Conservation (phyloP, 2,113 vertebrate species). For the Triplophysa rosa region DNA sequence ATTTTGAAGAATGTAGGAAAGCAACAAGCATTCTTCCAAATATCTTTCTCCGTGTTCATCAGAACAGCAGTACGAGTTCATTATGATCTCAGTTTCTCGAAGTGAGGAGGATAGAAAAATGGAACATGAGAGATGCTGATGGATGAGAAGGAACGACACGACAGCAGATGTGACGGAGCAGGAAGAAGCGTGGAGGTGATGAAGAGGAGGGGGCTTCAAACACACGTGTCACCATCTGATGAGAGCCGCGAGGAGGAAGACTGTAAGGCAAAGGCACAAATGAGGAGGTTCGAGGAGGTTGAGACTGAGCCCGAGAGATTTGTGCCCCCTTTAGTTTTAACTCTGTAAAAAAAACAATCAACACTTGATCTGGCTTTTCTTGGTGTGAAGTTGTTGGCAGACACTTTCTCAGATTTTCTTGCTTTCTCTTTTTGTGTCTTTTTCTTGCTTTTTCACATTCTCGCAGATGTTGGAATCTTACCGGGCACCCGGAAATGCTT, state of each 20-base stretch:
- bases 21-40: too few species aligned
- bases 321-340: neutral
- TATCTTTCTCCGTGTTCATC: too few species aligned
- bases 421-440: neutral
- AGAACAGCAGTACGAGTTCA: too few species aligned
- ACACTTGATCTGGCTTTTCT: neutral
- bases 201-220: slow-evolving; percentile 4
- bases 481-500: slow-evolving; percentile 49
- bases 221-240: neutral
- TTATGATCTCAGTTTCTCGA: slow-evolving; percentile 78
- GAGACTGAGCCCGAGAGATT: neutral
- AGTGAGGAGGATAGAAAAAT: slow-evolving; percentile 68
- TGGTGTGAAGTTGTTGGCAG: neutral
- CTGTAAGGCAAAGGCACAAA: neutral
- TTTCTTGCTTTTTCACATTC: neutral
- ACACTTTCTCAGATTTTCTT: neutral
- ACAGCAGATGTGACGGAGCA: neutral
- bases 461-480: slow-evolving; percentile 36
- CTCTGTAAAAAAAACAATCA: neutral
- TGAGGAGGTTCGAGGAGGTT: neutral
- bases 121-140: slow-evolving; percentile 3
- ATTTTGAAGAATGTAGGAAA: too few species aligned
- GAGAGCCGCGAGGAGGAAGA: neutral
- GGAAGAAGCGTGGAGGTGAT: neutral
- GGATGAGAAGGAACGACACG: neutral